phyloP scores from a whole-genome alignment of 2,888 invertebrate species.

The Cosmia trapezina region DNA sequence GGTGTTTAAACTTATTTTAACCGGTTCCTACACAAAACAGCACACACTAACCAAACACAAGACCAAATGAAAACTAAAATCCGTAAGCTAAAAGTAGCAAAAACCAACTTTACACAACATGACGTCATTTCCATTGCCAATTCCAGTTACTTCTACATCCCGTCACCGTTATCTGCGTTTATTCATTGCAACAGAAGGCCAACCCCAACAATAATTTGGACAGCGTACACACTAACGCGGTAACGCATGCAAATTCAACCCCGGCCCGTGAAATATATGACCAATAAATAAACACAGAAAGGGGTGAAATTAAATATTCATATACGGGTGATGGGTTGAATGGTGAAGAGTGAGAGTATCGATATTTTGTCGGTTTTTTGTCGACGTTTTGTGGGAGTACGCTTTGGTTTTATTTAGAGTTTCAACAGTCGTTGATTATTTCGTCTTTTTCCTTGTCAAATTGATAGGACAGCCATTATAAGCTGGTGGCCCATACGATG shows the following conservation, averaged over 20 bases:
- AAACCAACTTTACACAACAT: conserved; percentile 1
- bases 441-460: background rate
- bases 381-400: background rate
- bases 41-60: background rate
- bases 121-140: conserved; percentile 23
- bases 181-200: conserved; percentile 73
- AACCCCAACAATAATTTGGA: conserved; percentile 80
- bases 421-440: background rate
- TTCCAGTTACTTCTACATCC: conserved; percentile 41
- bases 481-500: too few species aligned
- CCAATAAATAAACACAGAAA: conserved; percentile 89
- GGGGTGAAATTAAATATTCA: conserved; percentile 90
- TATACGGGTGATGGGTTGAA: conserved; percentile 75
- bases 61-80: background rate
- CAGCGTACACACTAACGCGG: conserved; percentile 73
- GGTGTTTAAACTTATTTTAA: too few species aligned
- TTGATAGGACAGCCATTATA: background rate
- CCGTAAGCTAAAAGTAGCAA: background rate
- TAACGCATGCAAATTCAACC: conserved; percentile 84
- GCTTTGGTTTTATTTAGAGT: background rate
- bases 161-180: conserved; percentile 69
- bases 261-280: conserved; percentile 88
- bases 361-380: conserved; percentile 46
- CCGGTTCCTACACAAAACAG: background rate
- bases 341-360: conserved; percentile 51